Evolutionary conservation across 2,888 invertebrate species (phyloP).

Genomic region (Dicyrtoma fusca): DNA sequence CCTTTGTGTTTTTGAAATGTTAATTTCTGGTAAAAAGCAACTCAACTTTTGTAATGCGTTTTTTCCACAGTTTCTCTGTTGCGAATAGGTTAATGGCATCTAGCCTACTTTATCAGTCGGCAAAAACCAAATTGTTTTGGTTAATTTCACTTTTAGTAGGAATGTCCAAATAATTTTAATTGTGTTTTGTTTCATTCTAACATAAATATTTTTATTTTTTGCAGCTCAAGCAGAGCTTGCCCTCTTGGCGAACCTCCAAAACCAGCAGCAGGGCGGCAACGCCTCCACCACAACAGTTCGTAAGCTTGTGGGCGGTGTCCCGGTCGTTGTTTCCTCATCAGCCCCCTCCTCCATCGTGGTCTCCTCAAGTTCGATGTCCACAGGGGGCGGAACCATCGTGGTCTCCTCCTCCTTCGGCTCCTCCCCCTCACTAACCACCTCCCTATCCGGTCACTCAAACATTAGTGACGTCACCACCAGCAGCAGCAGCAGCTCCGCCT

Average conservation of each 20-base stretch:
- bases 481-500: no score
- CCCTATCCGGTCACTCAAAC: not conserved
- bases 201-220: not conserved
- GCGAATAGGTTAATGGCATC: no score
- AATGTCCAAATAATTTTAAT: not conserved
- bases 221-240: conserved; percentile 30
- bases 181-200: not conserved
- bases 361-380: not conserved
- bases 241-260: conserved; percentile 25
- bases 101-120: no score
- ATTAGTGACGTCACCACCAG: not conserved
- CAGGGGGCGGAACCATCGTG: no score
- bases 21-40: no score
- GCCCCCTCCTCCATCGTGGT: conserved; percentile 16
- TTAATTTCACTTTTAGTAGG: not conserved
- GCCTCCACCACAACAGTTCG: conserved; percentile 18
- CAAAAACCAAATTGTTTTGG: not conserved
- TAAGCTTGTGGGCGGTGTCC: conserved; percentile 13
- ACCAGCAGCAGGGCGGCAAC: conserved; percentile 13
- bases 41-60: no score
- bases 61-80: no score
- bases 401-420: not conserved
- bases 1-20: no score
- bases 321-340: not conserved
- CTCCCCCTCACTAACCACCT: not conserved